A percentile compares a stretch with the other conserved stretches of the same genome.
phyloP scores from a whole-genome alignment of 2,113 vertebrate species.

The Buteo buteo region DNA sequence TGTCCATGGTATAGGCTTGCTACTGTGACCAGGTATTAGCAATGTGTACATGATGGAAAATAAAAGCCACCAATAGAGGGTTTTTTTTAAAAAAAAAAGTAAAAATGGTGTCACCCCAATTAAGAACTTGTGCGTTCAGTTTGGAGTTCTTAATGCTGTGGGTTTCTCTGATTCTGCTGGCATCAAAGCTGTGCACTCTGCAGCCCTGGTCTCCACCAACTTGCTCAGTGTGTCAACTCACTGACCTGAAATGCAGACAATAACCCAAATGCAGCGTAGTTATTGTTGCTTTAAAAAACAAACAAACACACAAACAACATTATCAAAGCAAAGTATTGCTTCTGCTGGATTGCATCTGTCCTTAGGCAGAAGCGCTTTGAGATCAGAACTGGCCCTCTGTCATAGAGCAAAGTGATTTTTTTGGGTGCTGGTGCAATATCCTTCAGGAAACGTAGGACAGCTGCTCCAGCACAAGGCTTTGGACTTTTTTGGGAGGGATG shows the following conservation, averaged over 20 bases:
- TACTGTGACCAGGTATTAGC: not conserved
- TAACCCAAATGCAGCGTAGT: not conserved
- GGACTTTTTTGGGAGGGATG: not conserved
- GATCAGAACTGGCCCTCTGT: not conserved
- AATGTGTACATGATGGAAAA: rapidly evolving
- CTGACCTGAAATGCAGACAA: not conserved
- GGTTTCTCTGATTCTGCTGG: not conserved
- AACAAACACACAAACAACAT: too few species aligned
- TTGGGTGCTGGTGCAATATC: not conserved
- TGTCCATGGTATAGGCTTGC: not conserved
- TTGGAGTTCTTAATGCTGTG: not conserved
- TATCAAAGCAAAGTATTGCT: not conserved
- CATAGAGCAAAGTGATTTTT: not conserved
- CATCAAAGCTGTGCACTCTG: not conserved
- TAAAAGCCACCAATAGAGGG: not conserved
- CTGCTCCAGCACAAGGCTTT: not conserved
- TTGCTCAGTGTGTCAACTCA: not conserved
- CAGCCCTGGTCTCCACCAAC: not conserved
- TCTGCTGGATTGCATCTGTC: not conserved
- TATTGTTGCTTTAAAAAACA: not conserved
- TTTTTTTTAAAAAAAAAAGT: too few species aligned
- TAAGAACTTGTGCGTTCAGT: not conserved
- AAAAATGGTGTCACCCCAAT: not conserved
- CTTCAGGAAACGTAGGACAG: not conserved
- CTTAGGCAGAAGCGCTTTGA: not conserved